Evolutionary conservation across 1,140 invertebrate genomes (phyloP), one percentile per base, ranked within the genome.

Genomic region (Amyelois transitella): DNA sequence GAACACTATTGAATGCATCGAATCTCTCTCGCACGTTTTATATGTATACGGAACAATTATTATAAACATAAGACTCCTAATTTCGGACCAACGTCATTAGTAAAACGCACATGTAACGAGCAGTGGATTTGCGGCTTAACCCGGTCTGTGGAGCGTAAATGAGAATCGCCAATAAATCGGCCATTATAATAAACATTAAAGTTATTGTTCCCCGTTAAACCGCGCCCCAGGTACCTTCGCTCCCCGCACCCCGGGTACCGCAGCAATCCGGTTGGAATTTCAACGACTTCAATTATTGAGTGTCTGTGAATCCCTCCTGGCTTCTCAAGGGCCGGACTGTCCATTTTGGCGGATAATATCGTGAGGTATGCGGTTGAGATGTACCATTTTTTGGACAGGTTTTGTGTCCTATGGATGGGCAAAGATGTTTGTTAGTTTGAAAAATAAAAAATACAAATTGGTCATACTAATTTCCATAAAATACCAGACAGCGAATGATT

Each of bases 221-320:
- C 58, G 58, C 53, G 45, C 62, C 48, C 54, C 58, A n/a, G n/a
- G n/a, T n/a, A n/a, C 14, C 38, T 24, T 60, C 53, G n/a, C 58
- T 10, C 53, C 61, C 63, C 51, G 38, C 56, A 38, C 64, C 69
- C 56, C 72, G 76, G 80, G 74, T 54, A 59, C 76, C 79, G 60
- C 79, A 81, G 75, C 72, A 77, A 80, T 87, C 72, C 77, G 68
- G 67, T 71, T 65, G 81, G 79, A 82, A 84, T 84, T 81, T 81
- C 79, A 79, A 81, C 80, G 76, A 85, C 78, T 85, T 82, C 76
- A 78, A 86, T 87, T 84, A 87, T 87, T 84, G 74, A 86, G 81
- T 84, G 76, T 76, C 67, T 79, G 74, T 74, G 72, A 83, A 75
- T 72, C 75, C 73, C 84, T 79, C 77, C 83, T 74, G 59, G 66